These are phyloP conservation scores for Thalassophryne amazonica DNA, from an alignment of 2,797 vertebrate genomes.

Conservation along the genomic window DNA sequence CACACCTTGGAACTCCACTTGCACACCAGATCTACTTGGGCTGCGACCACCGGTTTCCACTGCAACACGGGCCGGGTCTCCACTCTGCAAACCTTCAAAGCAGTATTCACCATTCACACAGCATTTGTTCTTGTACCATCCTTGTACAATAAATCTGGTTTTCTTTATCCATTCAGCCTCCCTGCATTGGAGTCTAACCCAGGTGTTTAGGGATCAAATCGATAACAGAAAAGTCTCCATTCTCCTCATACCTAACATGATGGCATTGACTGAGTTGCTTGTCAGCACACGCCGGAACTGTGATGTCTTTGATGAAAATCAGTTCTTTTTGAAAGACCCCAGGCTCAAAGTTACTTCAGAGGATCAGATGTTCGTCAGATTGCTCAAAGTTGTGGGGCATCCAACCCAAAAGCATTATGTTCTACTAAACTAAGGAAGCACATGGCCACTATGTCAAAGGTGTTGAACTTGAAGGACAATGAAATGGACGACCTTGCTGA, in stretches of 20 bases:
- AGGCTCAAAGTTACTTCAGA: constrained; percentile 15
- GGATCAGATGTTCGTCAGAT: constrained; percentile 24
- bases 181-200: too few species aligned
- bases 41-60: too few species aligned
- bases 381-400: constrained; percentile 11
- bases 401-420: constrained; percentile 1
- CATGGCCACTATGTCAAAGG: constrained; percentile 13
- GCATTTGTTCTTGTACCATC: too few species aligned
- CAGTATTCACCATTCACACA: too few species aligned
- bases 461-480: constrained; percentile 19
- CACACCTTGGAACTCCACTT: too few species aligned
- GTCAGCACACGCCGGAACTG: not conserved
- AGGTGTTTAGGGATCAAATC: too few species aligned
- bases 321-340: constrained; percentile 14
- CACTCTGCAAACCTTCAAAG: too few species aligned
- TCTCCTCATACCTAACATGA: constrained; percentile 27
- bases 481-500: constrained; percentile 5
- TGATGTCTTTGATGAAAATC: constrained; percentile 16
- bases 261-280: constrained; percentile 23
- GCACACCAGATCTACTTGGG: too few species aligned
- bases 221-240: constrained; percentile 21
- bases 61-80: too few species aligned
- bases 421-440: constrained; percentile 17
- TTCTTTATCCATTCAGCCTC: too few species aligned
- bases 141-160: too few species aligned